These are phyloP conservation scores for Baryphthengus martii DNA, from an alignment of 2,113 vertebrate genomes.

Conservation along the genomic window DNA sequence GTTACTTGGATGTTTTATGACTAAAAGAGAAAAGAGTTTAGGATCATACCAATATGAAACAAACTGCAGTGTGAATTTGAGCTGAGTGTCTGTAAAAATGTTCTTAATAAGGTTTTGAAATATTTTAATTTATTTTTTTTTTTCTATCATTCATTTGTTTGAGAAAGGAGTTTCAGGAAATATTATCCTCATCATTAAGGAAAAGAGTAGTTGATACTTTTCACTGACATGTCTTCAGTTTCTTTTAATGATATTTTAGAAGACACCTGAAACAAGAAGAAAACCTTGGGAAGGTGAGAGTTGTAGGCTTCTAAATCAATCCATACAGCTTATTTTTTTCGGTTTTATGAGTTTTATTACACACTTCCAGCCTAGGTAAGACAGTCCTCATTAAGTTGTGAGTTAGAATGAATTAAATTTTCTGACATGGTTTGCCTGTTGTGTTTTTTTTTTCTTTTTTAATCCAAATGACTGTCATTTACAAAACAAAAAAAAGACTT, in stretches of 20 bases:
- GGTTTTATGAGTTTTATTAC: neutral
- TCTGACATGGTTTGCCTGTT: conserved; percentile 12
- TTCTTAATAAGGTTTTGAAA: neutral
- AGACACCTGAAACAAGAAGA: neutral
- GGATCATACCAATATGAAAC: neutral
- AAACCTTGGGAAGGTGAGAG: neutral
- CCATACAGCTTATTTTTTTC: neutral
- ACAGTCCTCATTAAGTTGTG: conserved; percentile 35
- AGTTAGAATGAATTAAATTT: conserved; percentile 61
- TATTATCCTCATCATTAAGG: conserved; percentile 20
- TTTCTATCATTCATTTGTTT: neutral
- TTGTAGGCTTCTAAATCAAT: conserved; percentile 22
- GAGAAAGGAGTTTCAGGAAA: neutral
- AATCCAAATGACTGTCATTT: conserved; percentile 66
- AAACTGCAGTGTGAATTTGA: neutral
- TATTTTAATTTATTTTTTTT: neutral
- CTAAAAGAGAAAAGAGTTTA: neutral
- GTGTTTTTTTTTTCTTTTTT: neutral
- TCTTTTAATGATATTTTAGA: neutral
- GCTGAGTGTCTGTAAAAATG: neutral
- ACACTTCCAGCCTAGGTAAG: conserved; percentile 4
- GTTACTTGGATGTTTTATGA: neutral
- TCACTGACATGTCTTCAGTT: neutral
- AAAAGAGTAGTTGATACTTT: neutral
- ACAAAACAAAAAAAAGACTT: conserved; percentile 45